Evolutionary conservation across 2,113 vertebrate genomes (phyloP), one percentile per base, ranked within the genome.

Genomic region (Gymnocephalus cernua): DNA sequence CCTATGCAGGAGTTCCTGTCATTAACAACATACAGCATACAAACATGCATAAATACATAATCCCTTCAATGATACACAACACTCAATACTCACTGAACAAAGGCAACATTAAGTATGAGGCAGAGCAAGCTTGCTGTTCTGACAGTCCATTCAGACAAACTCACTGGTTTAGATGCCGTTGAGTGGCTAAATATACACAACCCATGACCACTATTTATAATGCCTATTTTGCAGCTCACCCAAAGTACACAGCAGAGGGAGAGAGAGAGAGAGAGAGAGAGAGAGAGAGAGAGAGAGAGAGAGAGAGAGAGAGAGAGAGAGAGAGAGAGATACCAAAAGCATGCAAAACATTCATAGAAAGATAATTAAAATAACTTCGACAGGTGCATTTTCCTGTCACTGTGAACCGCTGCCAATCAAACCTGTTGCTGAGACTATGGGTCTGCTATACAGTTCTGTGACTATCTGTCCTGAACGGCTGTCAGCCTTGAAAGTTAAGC

Each of bases 1-100:
- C 79, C 97, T 96, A 89, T 97, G 98, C 81, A 98, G 91, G 83
- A 99, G 91, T 93, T 99, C 98, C 98, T 99, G 92, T 51, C 90
- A 86, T 85, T 88, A 86, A 86, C 56, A 84, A 90, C 67, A 86
- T 4, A 79, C 32, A 82, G 54, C 48, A 65, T 29, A 73, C 12
- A 59, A 32, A 64, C 57, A 67, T 2, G 44, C 69, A 54, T 19
- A 45, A 78, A 70, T 25, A 76, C 65, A 82, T 62, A 50, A 59
- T 67, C 59, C 72, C 25, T 61, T 47, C 16, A 66, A 32, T 73
- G 64, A 75, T 19, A 73, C 27, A 59, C 23, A 25, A 21, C 2
- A 11, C 53, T 65, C 58, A 71, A 47, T 75, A 83, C 75, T 86
- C 53, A 92, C 85, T 73, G 71, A 64, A 90, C 82, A 84, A 89